A percentile compares a stretch with the other conserved stretches of the same genome.
Conservation (phyloP, 2,888 invertebrate species). For the Gastrophysa polygoni region DNA sequence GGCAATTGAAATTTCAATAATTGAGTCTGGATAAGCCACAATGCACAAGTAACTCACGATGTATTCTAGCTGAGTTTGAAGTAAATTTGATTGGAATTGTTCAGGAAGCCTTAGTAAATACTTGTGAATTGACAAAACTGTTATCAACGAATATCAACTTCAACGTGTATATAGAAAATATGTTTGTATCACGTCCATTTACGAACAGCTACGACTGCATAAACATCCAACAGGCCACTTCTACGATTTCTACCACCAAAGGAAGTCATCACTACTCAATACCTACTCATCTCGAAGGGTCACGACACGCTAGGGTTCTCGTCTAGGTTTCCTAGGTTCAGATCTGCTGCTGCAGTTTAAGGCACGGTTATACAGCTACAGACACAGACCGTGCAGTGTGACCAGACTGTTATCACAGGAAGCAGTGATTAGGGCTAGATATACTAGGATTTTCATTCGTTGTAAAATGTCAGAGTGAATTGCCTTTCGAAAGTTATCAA, state of each 20-base stretch:
- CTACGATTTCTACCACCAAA: constrained; percentile 46
- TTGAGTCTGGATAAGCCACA: no score
- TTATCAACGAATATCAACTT: constrained; percentile 3
- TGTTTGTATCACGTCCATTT: constrained; percentile 23
- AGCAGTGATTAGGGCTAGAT: constrained; percentile 54
- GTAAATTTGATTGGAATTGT: constrained; percentile 1
- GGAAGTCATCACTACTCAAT: constrained; percentile 40
- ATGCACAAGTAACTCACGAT: no score
- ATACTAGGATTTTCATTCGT: constrained; percentile 24
- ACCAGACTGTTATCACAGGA: constrained; percentile 58
- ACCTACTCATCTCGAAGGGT: constrained; percentile 7
- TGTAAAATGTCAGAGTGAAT: constrained; percentile 8
- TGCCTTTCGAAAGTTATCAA: no score
- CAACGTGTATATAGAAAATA: not conserved
- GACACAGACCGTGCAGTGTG: constrained; percentile 58
- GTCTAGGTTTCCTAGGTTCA: constrained; percentile 12
- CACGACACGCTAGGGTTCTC: not conserved
- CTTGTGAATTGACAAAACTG: not conserved
- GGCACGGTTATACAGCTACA: constrained; percentile 56
- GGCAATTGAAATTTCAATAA: no score
- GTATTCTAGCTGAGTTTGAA: not conserved
- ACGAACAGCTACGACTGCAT: constrained; percentile 48
- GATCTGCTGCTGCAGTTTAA: constrained; percentile 50
- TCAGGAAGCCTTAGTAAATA: not conserved
- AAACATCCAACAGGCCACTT: constrained; percentile 55